Base-by-base conservation (phyloP, 2,888 invertebrate genomes). In the Microctonus hyperodae region DNA sequence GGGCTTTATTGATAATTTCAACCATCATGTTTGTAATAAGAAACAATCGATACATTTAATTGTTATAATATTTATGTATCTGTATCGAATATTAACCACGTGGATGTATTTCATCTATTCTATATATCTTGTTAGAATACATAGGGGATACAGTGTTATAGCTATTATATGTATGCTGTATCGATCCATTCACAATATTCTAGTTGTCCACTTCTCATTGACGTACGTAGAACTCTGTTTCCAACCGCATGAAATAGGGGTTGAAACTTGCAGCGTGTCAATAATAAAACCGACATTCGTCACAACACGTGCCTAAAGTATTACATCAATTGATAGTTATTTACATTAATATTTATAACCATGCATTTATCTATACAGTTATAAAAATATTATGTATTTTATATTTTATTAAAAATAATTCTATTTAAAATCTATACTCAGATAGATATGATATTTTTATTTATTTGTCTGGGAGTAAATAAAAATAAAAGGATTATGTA, bases 401-500 rank as follows among this genome's bases (percentile, higher is more conserved):
- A 7, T n/a, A n/a, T 28, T 28, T 28, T 28, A 28, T 7, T 28
- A 7, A 3, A 28, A 7, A 5, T 28, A 28, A 28, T 28, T 28
- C 28, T 28, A 28, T 28, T 28, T 5, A 3, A 28, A 28, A 5
- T 5, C 3, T 5, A n/a, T n/a, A 28, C 3, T 28, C 28, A 28
- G 7, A 28, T 5, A 28, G 7, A 28, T 5, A 28, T 5, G 7
- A 28, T 3, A 28, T 28, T 5, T 28, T 5, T 28, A 28, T 28
- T 5, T 28, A 28, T 28, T 5, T 28, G 7, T 28, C 3, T 28
- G 7, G 28, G 40, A 6, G 40, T 40, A 10, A 55, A 61, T 60
- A 64, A 70, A 62, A 65, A 31, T 44, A 64, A 69, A 40, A 16
- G 13, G 44, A 44, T 44, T 44, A 22, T 23, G 20, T 11, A 11